Evolutionary conservation across 2,888 invertebrate species (phyloP).

Genomic region (Morinoia aosen): DNA sequence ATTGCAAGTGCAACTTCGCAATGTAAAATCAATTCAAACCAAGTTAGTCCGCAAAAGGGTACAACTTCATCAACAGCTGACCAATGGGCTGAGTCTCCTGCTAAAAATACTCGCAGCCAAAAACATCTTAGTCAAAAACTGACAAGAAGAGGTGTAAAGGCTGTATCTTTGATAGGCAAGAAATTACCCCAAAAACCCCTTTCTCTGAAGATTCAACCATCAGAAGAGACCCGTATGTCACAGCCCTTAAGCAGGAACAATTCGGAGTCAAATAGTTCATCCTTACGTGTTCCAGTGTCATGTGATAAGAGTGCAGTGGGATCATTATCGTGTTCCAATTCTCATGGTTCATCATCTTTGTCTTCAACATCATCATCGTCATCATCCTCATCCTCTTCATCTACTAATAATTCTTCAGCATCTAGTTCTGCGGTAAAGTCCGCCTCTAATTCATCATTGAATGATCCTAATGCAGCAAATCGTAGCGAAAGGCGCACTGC

Average conservation of each 20-base stretch:
- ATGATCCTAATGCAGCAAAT: background rate
- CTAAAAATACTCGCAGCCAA: conserved; percentile 6
- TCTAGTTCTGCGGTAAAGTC: background rate
- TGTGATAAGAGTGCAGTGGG: background rate
- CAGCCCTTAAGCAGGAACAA: background rate
- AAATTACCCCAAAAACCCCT: background rate
- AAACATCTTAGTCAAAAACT: background rate
- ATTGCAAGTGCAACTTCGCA: background rate
- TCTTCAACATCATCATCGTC: conserved; percentile 13
- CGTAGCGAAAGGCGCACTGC: background rate
- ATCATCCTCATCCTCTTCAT: background rate
- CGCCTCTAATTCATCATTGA: background rate
- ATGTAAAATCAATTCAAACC: background rate
- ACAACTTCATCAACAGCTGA: background rate
- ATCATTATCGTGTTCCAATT: background rate
- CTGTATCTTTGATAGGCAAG: background rate
- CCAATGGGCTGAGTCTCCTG: background rate
- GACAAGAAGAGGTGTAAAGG: background rate
- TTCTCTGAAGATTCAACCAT: background rate
- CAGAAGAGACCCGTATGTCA: background rate
- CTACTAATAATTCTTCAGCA: background rate
- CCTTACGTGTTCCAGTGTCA: background rate
- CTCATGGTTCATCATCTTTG: background rate
- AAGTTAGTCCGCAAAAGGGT: background rate
- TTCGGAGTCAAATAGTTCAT: background rate